Evolutionary conservation across 2,888 invertebrate genomes (phyloP), one percentile per base, ranked within the genome.

Genomic region (Acronicta aceris): DNA sequence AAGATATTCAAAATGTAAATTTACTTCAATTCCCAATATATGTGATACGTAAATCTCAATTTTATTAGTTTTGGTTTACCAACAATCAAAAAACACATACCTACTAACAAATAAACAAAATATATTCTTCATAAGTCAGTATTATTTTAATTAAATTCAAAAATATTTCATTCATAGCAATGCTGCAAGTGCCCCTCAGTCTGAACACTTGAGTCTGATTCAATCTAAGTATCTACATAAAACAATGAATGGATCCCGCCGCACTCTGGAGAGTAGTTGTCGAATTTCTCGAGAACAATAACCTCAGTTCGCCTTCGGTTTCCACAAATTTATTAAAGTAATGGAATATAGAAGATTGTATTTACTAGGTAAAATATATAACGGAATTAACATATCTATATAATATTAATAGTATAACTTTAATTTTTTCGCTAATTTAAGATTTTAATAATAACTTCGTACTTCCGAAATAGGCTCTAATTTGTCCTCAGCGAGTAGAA

Each of bases 201-300:
- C 21, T n/a, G 30, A 48, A 55, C 30, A 38, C 45, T 51, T 52
- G 33, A 13, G 41, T 54, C 41, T 43, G 51, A 57, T 61, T 54
- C 50, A 68, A 66, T 72, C 51, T 46, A 52, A 55, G 45, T 71
- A 53, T 63, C 48, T 53, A 64, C 54, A 59, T 64, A 48, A 74
- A 65, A 58, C 64, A 73, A 73, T 73, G 45, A 68, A 63, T 48
- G 47, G 52, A 56, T 53, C 12, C 30, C 38, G 5, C 30, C 40
- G 8, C 30, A 68, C 78, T 43, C 61, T 13, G 13, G 54, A 51
- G 69, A 42, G 30, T 47, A 48, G 56, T 68, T 59, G 48, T 76
- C 56, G 56, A 59, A 59, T 53, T 50, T 61, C 69, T 57, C 40
- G 3, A 63, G 53, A 55, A 59, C 48, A 67, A 54, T 76, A 61